These are phyloP conservation scores for Mesitornis unicolor DNA, from an alignment of 2,113 vertebrate species.

Conservation along the genomic window DNA sequence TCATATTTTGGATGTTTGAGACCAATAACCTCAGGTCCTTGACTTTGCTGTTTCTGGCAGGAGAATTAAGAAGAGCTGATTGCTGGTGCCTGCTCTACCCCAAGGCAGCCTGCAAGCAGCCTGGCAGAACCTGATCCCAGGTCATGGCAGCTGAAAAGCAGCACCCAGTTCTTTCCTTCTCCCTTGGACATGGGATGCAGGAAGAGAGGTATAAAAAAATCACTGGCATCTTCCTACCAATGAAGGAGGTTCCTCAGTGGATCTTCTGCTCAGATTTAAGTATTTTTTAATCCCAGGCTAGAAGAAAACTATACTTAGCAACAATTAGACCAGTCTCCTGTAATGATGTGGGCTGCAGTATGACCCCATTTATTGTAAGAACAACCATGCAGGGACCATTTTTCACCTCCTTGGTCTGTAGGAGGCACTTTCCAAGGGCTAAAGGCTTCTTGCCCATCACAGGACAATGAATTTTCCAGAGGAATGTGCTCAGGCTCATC, in stretches of 20 bases:
- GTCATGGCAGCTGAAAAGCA: not conserved
- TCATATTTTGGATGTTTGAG: not conserved
- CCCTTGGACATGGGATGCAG: not conserved
- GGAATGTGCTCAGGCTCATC: not conserved
- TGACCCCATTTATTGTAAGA: not conserved
- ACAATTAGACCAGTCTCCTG: not conserved
- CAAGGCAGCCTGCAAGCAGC: not conserved
- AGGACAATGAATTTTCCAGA: conserved; percentile 25
- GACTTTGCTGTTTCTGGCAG: not conserved
- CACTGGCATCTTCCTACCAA: not conserved
- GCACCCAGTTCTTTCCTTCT: not conserved
- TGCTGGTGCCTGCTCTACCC: not conserved
- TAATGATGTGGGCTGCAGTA: not conserved
- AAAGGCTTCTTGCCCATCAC: not conserved
- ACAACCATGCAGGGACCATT: not conserved
- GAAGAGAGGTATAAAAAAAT: not conserved
- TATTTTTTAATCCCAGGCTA: not conserved
- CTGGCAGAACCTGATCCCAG: not conserved
- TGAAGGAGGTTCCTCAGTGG: not conserved
- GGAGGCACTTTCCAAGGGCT: not conserved
- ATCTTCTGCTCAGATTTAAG: not conserved
- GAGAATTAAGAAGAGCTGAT: not conserved
- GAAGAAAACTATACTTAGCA: not conserved
- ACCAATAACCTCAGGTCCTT: not conserved
- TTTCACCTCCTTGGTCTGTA: not conserved